Conservation (phyloP, 2,113 vertebrate genomes). For the Cyphomyrus discorhynchus region DNA sequence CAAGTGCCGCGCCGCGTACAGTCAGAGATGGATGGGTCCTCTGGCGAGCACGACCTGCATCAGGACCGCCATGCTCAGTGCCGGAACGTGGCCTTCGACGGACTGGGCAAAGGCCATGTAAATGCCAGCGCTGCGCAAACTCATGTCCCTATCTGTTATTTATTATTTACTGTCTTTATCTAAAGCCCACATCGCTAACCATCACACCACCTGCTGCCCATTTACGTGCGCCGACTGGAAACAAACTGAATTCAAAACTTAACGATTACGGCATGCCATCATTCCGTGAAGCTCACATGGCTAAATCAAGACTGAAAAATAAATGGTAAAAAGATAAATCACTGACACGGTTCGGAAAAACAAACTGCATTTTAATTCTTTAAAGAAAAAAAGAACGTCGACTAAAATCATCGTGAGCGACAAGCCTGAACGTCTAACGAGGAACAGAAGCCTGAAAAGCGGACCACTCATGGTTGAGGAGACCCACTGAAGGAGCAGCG, state of each 20-base stretch:
- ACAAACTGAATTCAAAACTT: background rate
- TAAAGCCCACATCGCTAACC: background rate
- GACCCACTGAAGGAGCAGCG: background rate
- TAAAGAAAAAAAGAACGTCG: background rate
- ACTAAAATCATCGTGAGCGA: background rate
- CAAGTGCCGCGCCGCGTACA: slow-evolving; percentile 85
- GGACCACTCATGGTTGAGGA: background rate
- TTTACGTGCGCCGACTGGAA: background rate
- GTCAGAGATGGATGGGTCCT: slow-evolving; percentile 85
- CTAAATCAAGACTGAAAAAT: background rate
- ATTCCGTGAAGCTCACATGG: background rate
- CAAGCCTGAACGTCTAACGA: background rate
- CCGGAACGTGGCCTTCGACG: slow-evolving; percentile 60
- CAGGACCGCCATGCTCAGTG: background rate
- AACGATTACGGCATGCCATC: background rate
- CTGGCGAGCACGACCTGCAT: slow-evolving; percentile 8
- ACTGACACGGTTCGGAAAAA: background rate
- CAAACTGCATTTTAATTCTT: background rate
- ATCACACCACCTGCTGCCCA: background rate
- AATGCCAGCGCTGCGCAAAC: background rate
- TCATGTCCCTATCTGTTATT: background rate
- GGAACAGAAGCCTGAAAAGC: background rate
- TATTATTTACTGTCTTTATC: background rate
- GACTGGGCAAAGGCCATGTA: slow-evolving; percentile 81
- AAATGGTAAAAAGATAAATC: background rate